phyloP scores from a whole-genome alignment of 1,140 invertebrate species.

The Solenopsis invicta region DNA sequence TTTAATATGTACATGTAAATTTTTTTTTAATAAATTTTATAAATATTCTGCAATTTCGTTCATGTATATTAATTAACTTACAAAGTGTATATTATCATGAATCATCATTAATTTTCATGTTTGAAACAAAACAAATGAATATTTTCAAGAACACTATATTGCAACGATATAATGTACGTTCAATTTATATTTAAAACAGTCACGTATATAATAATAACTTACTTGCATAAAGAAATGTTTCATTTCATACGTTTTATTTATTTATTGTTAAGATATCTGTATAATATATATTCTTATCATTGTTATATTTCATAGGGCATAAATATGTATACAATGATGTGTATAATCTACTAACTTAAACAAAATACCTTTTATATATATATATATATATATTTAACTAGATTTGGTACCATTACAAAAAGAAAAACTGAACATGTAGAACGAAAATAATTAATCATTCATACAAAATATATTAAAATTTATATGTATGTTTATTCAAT shows the following conservation, averaged over 20 bases:
- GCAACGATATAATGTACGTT: too few species aligned
- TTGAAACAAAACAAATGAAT: not conserved
- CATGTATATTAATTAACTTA: not conserved
- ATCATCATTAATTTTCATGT: not conserved
- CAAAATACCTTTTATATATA: not conserved
- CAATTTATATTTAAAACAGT: too few species aligned
- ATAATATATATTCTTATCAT: too few species aligned
- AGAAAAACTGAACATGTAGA: not conserved
- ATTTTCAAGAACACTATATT: not conserved
- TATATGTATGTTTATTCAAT: not conserved
- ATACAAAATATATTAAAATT: not conserved
- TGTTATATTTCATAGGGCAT: too few species aligned
- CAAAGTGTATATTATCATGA: not conserved
- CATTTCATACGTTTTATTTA: too few species aligned
- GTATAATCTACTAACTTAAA: slow-evolving; percentile 61
- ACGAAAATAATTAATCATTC: not conserved
- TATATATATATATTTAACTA: not conserved
- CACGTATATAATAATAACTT: slow-evolving; percentile 44
- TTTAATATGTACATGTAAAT: not conserved
- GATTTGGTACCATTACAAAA: not conserved
- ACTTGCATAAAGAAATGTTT: too few species aligned
- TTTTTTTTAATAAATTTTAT: not conserved
- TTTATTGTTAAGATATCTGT: too few species aligned
- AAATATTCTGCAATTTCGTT: not conserved
- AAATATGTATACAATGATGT: slow-evolving; percentile 10